phyloP scores from a whole-genome alignment of 2,888 invertebrate genomes.

The Julus scandinavius region DNA sequence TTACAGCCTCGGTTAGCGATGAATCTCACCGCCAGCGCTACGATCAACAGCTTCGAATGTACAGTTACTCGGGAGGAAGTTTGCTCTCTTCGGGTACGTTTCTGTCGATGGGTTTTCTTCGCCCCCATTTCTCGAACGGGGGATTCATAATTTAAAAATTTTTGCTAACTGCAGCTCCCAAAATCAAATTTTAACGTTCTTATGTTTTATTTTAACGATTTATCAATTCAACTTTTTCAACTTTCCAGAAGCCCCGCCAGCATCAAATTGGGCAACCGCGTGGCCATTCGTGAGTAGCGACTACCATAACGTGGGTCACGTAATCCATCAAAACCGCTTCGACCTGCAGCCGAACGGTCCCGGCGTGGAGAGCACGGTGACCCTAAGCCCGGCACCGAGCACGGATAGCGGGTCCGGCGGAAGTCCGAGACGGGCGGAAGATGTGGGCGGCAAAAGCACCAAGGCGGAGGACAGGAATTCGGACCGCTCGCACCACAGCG shows the following conservation, averaged over 20 bases:
- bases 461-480: background rate
- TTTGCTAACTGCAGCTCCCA: too few species aligned
- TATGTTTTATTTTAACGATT: too few species aligned
- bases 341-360: conserved; percentile 69
- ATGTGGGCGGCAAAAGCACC: background rate
- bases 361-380: conserved; percentile 70
- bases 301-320: conserved; percentile 81
- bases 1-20: conserved; percentile 30
- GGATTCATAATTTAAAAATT: too few species aligned
- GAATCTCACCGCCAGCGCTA: conserved; percentile 49
- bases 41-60: conserved; percentile 48
- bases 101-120: too few species aligned
- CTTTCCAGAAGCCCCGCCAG: background rate
- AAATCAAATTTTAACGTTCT: too few species aligned
- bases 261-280: conserved; percentile 54
- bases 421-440: conserved; percentile 50
- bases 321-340: conserved; percentile 74
- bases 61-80: conserved; percentile 47
- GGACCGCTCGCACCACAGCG: background rate
- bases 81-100: conserved; percentile 11
- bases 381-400: conserved; percentile 65
- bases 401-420: conserved; percentile 56
- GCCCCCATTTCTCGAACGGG: too few species aligned
- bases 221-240: background rate
- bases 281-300: conserved; percentile 75